Evolutionary conservation across 2,888 invertebrate genomes (phyloP).

Genomic region (Amphipoea oculea): DNA sequence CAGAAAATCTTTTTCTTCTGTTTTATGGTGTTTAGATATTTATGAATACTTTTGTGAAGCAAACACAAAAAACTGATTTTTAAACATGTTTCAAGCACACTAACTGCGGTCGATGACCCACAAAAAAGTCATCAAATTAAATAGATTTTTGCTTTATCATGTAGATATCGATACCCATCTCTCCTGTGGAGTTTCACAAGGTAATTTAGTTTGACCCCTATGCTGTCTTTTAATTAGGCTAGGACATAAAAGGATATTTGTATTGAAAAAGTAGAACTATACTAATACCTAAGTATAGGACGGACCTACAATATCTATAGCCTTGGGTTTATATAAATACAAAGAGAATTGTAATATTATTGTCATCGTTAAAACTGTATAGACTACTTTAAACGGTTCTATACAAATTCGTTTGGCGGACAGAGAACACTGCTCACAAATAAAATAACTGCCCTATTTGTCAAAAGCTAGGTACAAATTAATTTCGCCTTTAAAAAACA

Average conservation of each 20-base stretch:
- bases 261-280: conserved; percentile 37
- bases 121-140: background rate
- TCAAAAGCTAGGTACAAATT: conserved; percentile 39
- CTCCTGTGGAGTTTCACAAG: background rate
- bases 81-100: background rate
- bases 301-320: conserved; percentile 56
- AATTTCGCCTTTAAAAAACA: conserved; percentile 35
- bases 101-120: background rate
- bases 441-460: conserved; percentile 21
- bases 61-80: background rate
- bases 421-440: conserved; percentile 42
- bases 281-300: conserved; percentile 54
- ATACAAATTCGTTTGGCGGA: conserved; percentile 43
- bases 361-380: conserved; percentile 60
- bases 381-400: conserved; percentile 23
- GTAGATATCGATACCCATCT: background rate
- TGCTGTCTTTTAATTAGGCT: conserved; percentile 25
- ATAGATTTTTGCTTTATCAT: background rate
- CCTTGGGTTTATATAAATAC: conserved; percentile 41
- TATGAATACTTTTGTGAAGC: background rate
- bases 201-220: background rate
- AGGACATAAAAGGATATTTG: conserved; percentile 22
- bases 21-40: background rate
- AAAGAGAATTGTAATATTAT: conserved; percentile 58
- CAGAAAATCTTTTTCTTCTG: background rate